These are phyloP conservation scores for Rhagoletis pomonella DNA, from an alignment of 1,140 invertebrate genomes.

Conservation along the genomic window DNA sequence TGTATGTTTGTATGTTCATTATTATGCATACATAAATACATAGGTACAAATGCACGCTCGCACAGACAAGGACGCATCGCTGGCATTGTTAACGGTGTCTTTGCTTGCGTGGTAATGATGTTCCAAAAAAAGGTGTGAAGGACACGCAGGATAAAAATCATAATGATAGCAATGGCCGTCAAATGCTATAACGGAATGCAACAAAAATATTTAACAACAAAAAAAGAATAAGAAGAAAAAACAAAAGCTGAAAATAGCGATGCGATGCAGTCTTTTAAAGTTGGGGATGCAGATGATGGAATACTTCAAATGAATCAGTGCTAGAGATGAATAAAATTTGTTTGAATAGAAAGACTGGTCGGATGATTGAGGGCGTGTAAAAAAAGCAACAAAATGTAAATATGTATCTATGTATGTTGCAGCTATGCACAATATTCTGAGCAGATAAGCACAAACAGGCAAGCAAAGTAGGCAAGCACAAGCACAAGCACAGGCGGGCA, in stretches of 20 bases:
- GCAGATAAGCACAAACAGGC: constrained; percentile 70
- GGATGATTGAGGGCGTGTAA: constrained; percentile 50
- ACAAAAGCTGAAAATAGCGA: neutral
- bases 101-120: neutral
- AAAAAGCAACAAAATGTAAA: neutral
- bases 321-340: constrained; percentile 14
- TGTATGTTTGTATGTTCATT: too few species aligned
- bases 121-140: constrained; percentile 43
- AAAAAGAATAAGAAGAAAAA: neutral
- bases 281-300: neutral
- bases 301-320: constrained; percentile 26
- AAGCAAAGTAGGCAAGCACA: constrained; percentile 67
- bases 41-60: neutral
- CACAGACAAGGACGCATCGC: neutral
- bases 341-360: constrained; percentile 8
- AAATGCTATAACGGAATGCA: neutral
- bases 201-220: neutral
- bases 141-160: constrained; percentile 30
- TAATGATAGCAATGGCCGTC: constrained; percentile 42
- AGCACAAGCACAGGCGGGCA: constrained; percentile 63
- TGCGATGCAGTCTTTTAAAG: constrained; percentile 16
- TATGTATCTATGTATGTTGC: neutral
- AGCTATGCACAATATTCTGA: constrained; percentile 54
- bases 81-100: neutral
- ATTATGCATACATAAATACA: neutral